Evolutionary conservation across 2,888 invertebrate genomes (phyloP).

Genomic region (Panzeria rudis): DNA sequence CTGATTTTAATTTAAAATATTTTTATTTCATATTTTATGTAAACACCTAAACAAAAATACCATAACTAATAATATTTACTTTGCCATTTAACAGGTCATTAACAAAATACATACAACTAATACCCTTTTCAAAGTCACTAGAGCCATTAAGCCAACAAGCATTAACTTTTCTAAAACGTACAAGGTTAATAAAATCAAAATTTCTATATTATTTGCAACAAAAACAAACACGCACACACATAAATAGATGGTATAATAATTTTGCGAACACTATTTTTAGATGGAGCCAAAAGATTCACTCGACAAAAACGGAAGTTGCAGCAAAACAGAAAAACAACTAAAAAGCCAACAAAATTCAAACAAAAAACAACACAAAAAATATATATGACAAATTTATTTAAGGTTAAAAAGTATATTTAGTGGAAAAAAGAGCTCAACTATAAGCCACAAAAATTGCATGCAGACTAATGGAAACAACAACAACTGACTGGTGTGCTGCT

Average conservation of each 20-base stretch:
- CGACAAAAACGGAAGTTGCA: neutral
- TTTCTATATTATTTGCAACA: neutral
- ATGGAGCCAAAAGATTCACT: constrained; percentile 4
- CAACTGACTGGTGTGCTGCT: constrained; percentile 8
- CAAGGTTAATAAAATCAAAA: constrained; percentile 63
- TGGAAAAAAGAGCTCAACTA: constrained; percentile 1
- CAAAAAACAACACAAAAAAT: neutral
- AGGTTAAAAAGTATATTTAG: constrained; percentile 6
- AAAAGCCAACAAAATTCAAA: neutral
- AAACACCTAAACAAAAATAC: neutral
- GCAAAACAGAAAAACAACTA: neutral
- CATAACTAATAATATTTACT: constrained; percentile 13
- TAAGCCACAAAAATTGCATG: constrained; percentile 53
- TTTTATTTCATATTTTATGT: neutral
- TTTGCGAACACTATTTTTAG: constrained; percentile 58
- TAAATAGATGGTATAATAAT: neutral
- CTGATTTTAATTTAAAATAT: neutral
- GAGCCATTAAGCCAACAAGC: constrained; percentile 52
- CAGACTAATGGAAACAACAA: constrained; percentile 38
- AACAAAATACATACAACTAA: neutral
- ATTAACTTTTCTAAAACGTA: constrained; percentile 22
- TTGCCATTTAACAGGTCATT: constrained; percentile 34
- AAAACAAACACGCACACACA: neutral
- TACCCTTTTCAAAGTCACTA: neutral
- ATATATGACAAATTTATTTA: constrained; percentile 6